Percentiles rank a stretch among this genome's conserved stretches.
Conservation (phyloP, 2,888 invertebrate genomes). For the Volucella zonaria region DNA sequence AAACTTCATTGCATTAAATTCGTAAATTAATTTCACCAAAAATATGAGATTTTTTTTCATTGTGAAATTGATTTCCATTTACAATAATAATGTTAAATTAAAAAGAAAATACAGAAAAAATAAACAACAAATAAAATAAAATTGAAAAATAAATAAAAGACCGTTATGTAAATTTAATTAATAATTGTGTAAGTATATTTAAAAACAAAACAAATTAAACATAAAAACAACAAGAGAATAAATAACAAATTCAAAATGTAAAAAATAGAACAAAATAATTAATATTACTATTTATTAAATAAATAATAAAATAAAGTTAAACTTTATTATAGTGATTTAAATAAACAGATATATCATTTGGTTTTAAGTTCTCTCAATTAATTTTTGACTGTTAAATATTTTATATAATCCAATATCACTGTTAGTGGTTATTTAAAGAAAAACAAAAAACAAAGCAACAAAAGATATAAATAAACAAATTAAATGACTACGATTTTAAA, state of each 20-base stretch:
- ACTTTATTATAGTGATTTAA: constrained; percentile 81
- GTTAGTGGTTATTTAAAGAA: constrained; percentile 14
- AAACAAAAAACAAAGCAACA: not conserved
- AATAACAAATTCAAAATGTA: constrained; percentile 12
- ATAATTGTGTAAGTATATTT: constrained; percentile 74
- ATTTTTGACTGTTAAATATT: constrained; percentile 39
- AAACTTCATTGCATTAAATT: constrained; percentile 58
- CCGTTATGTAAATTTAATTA: constrained; percentile 81
- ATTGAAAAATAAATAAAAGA: constrained; percentile 73
- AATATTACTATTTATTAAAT: constrained; percentile 60
- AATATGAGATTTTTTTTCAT: constrained; percentile 48
- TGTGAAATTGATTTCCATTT: constrained; percentile 69
- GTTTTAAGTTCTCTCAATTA: constrained; percentile 16
- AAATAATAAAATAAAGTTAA: constrained; percentile 78
- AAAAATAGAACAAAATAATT: constrained; percentile 71
- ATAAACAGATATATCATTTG: constrained; percentile 66
- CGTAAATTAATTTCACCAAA: constrained; percentile 61
- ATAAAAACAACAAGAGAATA: constrained; percentile 59
- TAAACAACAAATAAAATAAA: constrained; percentile 71
- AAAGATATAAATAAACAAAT: not conserved
- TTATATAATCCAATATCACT: constrained; percentile 29
- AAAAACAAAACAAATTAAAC: constrained; percentile 72
- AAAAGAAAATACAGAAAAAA: constrained; percentile 73
- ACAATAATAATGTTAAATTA: constrained; percentile 69
- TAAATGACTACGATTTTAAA: constrained; percentile 5